phyloP scores from a whole-genome alignment of 1,140 invertebrate species.

The Dendroctonus valens region DNA sequence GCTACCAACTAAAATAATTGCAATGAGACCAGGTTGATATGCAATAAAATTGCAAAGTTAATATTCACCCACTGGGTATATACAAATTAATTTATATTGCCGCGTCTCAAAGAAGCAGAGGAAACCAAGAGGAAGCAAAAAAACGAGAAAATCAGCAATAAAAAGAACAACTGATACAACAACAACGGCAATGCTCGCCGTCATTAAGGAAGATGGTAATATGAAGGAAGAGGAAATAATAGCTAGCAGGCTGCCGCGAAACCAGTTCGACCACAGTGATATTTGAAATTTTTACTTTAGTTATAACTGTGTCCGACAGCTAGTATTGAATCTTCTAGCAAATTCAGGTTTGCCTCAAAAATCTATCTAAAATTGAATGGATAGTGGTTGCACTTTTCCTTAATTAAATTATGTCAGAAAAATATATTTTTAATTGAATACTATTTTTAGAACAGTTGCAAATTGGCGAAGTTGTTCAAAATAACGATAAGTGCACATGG shows the following conservation, averaged over 20 bases:
- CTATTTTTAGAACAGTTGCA: no score
- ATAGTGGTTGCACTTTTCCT: no score
- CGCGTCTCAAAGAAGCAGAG: not conserved
- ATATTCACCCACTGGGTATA: constrained; percentile 14
- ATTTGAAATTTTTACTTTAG: constrained; percentile 21
- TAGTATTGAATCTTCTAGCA: no score
- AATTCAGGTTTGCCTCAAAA: no score
- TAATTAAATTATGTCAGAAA: no score
- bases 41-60: constrained; percentile 20
- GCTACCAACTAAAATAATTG: constrained; percentile 2
- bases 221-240: constrained; percentile 25
- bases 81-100: constrained; percentile 20
- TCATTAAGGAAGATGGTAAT: constrained; percentile 23
- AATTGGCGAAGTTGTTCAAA: no score
- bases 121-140: not conserved
- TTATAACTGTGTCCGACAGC: constrained; percentile 1
- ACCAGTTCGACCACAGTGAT: constrained; percentile 21
- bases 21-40: not conserved
- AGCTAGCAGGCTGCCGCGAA: constrained; percentile 12
- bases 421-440: no score
- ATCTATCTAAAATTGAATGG: no score
- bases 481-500: no score
- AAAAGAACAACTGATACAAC: constrained; percentile 12
- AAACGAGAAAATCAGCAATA: no score
- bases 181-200: constrained; percentile 16